Conservation (phyloP, 2,888 invertebrate species). For the Stenichneumon culpator region DNA sequence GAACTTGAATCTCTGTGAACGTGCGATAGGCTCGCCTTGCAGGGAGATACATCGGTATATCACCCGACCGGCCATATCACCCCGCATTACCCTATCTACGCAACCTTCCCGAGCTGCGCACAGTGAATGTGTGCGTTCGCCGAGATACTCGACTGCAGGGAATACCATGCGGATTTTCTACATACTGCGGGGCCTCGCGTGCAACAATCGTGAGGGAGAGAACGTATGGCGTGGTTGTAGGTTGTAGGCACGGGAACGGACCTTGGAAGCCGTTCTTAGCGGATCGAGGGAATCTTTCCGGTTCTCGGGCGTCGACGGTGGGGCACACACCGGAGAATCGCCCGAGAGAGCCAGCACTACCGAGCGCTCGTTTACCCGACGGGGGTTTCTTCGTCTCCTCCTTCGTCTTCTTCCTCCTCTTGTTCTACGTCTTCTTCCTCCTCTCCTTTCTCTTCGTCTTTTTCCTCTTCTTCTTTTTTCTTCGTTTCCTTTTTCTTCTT, state of each 20-base stretch:
- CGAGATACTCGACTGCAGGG: background rate
- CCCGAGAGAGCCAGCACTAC: slow-evolving; percentile 21
- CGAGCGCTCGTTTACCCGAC: slow-evolving; percentile 57
- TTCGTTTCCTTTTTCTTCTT: slow-evolving; percentile 46
- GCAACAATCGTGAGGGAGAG: slow-evolving; percentile 33
- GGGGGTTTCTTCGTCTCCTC: slow-evolving; percentile 72
- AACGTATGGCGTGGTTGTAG: slow-evolving; percentile 58
- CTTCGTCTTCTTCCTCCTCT: slow-evolving; percentile 62
- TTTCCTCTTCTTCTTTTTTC: slow-evolving; percentile 66
- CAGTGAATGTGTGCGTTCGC: slow-evolving; percentile 3
- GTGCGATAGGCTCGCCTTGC: background rate
- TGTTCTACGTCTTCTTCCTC: slow-evolving; percentile 48
- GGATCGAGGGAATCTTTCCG: slow-evolving; percentile 85
- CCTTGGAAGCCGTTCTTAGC: slow-evolving; percentile 84
- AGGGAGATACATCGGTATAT: background rate
- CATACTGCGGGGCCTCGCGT: slow-evolving; percentile 52
- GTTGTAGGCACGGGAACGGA: slow-evolving; percentile 73
- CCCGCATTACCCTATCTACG: slow-evolving; percentile 1
- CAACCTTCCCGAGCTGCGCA: background rate
- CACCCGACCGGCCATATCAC: background rate
- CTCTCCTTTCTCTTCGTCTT: slow-evolving; percentile 53
- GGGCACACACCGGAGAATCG: slow-evolving; percentile 42
- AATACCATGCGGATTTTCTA: slow-evolving; percentile 37
- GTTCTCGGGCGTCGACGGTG: slow-evolving; percentile 80
- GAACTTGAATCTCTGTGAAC: background rate